These are phyloP conservation scores for Operophtera brumata DNA, from an alignment of 2,888 invertebrate genomes.

Conservation along the genomic window DNA sequence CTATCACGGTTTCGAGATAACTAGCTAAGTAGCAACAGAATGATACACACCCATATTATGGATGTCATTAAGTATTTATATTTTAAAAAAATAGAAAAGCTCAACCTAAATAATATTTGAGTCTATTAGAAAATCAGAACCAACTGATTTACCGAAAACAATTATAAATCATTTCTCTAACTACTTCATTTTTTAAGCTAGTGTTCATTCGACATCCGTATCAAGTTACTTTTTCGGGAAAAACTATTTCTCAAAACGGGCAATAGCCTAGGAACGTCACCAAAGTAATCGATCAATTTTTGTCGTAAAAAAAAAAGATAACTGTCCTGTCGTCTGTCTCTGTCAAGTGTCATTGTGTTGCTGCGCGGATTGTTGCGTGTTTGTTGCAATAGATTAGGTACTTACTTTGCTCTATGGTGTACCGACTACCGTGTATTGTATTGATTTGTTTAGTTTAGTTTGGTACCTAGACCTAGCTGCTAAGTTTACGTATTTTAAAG, in stretches of 20 bases:
- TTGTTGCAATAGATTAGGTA: too few relatives aligned
- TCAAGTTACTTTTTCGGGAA: slow-evolving; percentile 2
- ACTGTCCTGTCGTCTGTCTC: not conserved
- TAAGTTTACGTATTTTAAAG: slow-evolving; percentile 2
- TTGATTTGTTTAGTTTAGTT: too few relatives aligned
- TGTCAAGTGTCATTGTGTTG: too few relatives aligned
- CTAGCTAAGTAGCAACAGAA: slow-evolving; percentile 29
- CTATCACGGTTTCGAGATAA: slow-evolving; percentile 30
- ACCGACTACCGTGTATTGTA: too few relatives aligned
- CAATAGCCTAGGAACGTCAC: slow-evolving; percentile 16
- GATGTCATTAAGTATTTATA: not conserved
- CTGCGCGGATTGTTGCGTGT: too few relatives aligned
- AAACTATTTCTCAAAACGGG: slow-evolving; percentile 1
- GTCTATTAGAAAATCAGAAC: too few relatives aligned
- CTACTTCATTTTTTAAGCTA: too few relatives aligned
- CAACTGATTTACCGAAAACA: too few relatives aligned
- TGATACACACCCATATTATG: not conserved
- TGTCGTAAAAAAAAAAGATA: not conserved
- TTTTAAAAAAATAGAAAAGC: not conserved
- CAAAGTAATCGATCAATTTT: slow-evolving; percentile 24
- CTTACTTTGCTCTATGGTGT: too few relatives aligned
- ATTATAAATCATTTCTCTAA: too few relatives aligned
- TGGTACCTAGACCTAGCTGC: too few relatives aligned
- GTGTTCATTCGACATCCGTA: not conserved
- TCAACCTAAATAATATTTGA: too few relatives aligned